Conservation (phyloP, 2,888 invertebrate genomes). For the Allophyes oxyacanthae region DNA sequence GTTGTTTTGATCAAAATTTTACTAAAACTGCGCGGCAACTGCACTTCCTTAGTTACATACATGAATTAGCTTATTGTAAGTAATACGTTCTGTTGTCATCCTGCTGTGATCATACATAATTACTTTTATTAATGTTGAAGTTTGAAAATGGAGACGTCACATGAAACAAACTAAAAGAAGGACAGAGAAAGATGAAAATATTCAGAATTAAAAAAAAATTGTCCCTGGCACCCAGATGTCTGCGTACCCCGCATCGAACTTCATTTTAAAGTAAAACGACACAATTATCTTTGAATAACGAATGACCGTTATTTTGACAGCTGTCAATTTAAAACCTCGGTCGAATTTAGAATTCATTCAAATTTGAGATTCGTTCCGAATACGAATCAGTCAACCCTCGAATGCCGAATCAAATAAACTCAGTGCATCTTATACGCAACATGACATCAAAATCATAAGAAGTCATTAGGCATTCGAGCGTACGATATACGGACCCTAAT, state of each 20-base stretch:
- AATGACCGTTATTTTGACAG: conserved; percentile 57
- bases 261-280: conserved; percentile 45
- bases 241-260: conserved; percentile 14
- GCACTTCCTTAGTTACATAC: no score
- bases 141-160: no score
- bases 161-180: no score
- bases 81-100: no score
- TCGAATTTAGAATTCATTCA: conserved; percentile 51
- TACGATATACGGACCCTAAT: conserved; percentile 78
- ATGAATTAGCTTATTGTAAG: no score
- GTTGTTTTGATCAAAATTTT: no score
- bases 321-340: conserved; percentile 49
- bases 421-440: conserved; percentile 78
- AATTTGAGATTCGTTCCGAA: conserved; percentile 60
- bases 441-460: conserved; percentile 87
- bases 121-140: no score
- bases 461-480: conserved; percentile 86
- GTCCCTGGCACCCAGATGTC: conserved; percentile 1
- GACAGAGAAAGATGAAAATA: background rate
- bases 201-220: background rate
- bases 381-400: conserved; percentile 70
- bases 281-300: conserved; percentile 54
- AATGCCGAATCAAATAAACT: conserved; percentile 76
- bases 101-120: no score
- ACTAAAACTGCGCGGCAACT: no score